Conservation (phyloP, 2,113 vertebrate genomes). For the Ginglymostoma cirratum region DNA sequence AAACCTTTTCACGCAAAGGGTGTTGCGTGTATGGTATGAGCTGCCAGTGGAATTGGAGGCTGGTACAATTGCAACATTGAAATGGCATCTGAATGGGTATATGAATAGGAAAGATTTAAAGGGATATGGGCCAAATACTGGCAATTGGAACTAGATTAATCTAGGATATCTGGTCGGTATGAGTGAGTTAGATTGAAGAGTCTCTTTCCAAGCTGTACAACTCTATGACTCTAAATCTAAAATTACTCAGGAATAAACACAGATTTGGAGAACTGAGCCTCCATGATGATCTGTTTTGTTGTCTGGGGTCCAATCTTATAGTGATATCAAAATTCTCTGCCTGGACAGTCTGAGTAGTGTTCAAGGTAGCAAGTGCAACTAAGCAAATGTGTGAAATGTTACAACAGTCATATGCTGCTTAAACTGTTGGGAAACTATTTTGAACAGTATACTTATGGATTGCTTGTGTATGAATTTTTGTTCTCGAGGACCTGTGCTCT, state of each 20-base stretch:
- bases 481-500: neutral
- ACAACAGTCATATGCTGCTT: neutral
- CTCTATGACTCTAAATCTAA: neutral
- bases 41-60: too few relatives aligned
- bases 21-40: too few relatives aligned
- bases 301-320: neutral
- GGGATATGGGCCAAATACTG: too few relatives aligned
- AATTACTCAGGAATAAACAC: neutral
- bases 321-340: neutral
- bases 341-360: neutral
- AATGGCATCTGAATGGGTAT: too few relatives aligned
- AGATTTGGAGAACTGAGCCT: neutral
- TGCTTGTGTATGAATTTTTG: neutral
- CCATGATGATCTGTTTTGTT: neutral
- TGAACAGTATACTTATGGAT: neutral
- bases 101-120: too few relatives aligned
- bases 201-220: too few relatives aligned
- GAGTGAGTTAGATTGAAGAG: too few relatives aligned
- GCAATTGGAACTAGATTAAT: too few relatives aligned
- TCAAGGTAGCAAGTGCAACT: neutral
- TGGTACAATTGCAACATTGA: too few relatives aligned
- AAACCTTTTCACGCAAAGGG: too few relatives aligned
- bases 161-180: too few relatives aligned
- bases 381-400: neutral
- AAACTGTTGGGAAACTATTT: neutral